phyloP scores from a whole-genome alignment of 2,888 invertebrate species.

The Metellina segmentata region DNA sequence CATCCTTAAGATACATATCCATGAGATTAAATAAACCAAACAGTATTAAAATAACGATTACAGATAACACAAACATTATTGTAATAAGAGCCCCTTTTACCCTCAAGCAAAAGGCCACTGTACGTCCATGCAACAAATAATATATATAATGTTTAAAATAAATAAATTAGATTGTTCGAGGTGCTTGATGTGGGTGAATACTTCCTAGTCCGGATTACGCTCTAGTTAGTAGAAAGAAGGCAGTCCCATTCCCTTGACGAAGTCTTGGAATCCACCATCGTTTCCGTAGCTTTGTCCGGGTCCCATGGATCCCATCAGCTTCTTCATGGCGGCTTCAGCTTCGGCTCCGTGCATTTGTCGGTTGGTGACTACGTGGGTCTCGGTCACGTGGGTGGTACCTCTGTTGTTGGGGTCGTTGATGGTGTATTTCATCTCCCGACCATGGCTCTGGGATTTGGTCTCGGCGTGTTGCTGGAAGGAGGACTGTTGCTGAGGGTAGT shows the following conservation, averaged over 20 bases:
- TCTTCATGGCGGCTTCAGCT: slow-evolving; percentile 74
- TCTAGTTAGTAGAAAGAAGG: slow-evolving; percentile 64
- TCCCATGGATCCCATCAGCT: slow-evolving; percentile 75
- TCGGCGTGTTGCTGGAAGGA: slow-evolving; percentile 18
- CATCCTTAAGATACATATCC: slow-evolving; percentile 75
- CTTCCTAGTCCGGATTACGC: neutral
- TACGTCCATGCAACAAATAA: slow-evolving; percentile 26
- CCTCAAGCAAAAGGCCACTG: slow-evolving; percentile 5
- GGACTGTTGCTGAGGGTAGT: slow-evolving; percentile 46
- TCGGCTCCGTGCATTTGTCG: slow-evolving; percentile 73
- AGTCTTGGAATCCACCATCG: slow-evolving; percentile 58
- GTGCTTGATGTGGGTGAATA: neutral
- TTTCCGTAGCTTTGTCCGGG: slow-evolving; percentile 6
- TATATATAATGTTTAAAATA: slow-evolving; percentile 36
- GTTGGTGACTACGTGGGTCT: slow-evolving; percentile 74
- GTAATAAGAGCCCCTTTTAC: slow-evolving; percentile 11
- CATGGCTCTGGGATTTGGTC: slow-evolving; percentile 53
- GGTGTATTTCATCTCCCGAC: slow-evolving; percentile 75
- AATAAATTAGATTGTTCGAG: slow-evolving; percentile 69
- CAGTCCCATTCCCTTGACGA: slow-evolving; percentile 70
- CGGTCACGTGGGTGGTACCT: slow-evolving; percentile 73
- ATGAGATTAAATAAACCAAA: slow-evolving; percentile 74
- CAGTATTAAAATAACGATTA: slow-evolving; percentile 71
- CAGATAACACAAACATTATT: slow-evolving; percentile 72
- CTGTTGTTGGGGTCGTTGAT: slow-evolving; percentile 65